A percentile compares a stretch with the other conserved stretches of the same genome.
These are phyloP conservation scores for Gobio gobio DNA, from an alignment of 2,113 vertebrate genomes.

Conservation along the genomic window DNA sequence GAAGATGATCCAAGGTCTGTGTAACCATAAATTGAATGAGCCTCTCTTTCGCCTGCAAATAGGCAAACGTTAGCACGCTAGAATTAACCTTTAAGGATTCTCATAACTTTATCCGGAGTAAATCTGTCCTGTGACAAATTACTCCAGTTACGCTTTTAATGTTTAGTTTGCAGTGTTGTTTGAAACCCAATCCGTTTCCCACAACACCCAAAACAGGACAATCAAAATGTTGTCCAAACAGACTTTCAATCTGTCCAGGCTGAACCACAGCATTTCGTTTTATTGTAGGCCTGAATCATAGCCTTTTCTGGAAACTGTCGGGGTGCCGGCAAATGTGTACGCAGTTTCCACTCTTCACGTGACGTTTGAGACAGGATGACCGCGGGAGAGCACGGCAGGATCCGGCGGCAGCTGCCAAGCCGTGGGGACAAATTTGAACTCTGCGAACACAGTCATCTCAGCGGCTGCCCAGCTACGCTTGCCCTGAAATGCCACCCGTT, in stretches of 20 bases:
- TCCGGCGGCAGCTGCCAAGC: slow-evolving; percentile 62
- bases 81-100: slow-evolving; percentile 23
- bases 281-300: slow-evolving; percentile 67
- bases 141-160: slow-evolving; percentile 25
- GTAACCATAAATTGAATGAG: neutral
- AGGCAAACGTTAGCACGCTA: slow-evolving; percentile 6
- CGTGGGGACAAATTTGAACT: slow-evolving; percentile 57
- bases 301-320: slow-evolving; percentile 65
- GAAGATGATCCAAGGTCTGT: slow-evolving; percentile 28
- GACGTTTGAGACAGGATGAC: slow-evolving; percentile 62
- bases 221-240: slow-evolving; percentile 71
- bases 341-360: slow-evolving; percentile 56
- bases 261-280: slow-evolving; percentile 65
- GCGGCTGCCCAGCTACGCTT: slow-evolving; percentile 67
- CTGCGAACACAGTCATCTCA: slow-evolving; percentile 68
- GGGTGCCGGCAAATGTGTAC: slow-evolving; percentile 53
- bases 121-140: slow-evolving; percentile 16
- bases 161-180: slow-evolving; percentile 23
- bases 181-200: slow-evolving; percentile 16
- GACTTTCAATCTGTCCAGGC: slow-evolving; percentile 76
- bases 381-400: slow-evolving; percentile 56
- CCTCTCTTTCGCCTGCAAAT: neutral
- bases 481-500: slow-evolving; percentile 48
- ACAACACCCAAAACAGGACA: slow-evolving; percentile 52
- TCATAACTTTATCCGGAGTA: neutral